Evolutionary conservation across 2,113 vertebrate genomes (phyloP).

Genomic region (Pleuronectes platessa): DNA sequence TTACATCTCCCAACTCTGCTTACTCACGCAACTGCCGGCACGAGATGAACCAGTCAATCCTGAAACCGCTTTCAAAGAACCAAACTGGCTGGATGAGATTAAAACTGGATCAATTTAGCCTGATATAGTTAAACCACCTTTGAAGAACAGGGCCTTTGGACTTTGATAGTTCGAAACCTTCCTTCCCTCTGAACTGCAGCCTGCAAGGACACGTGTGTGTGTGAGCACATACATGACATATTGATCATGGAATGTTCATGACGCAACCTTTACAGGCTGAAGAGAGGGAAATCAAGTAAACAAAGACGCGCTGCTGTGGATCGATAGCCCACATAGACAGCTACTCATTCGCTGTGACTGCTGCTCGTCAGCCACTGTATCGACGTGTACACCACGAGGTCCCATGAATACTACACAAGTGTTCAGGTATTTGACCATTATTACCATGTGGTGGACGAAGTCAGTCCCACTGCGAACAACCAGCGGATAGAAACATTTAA

Average conservation of each 20-base stretch:
- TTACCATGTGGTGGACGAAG: neutral
- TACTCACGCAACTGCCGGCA: neutral
- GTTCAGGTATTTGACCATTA: constrained; percentile 4
- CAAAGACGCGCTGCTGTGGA: constrained; percentile 38
- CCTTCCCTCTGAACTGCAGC: constrained; percentile 19
- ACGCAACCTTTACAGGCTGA: constrained; percentile 46
- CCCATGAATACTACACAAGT: constrained; percentile 22
- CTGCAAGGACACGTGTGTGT: constrained; percentile 18
- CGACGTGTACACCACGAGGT: constrained; percentile 19
- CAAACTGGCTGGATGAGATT: neutral
- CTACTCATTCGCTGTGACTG: constrained; percentile 25
- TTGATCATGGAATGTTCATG: constrained; percentile 70
- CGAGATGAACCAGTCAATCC: neutral
- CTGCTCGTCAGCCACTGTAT: constrained; percentile 6
- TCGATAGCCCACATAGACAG: constrained; percentile 33
- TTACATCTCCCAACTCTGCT: too few relatives aligned
- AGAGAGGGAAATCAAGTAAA: constrained; percentile 61
- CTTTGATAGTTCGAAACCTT: constrained; percentile 16
- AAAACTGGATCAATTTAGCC: neutral
- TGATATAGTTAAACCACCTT: neutral
- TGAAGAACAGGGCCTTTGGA: constrained; percentile 12
- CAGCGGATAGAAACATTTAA: neutral
- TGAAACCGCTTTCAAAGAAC: neutral
- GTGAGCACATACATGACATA: constrained; percentile 47
- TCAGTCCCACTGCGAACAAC: constrained; percentile 14